Base-by-base conservation (phyloP, 2,888 invertebrate genomes). In the Chrysodeixis includens region DNA sequence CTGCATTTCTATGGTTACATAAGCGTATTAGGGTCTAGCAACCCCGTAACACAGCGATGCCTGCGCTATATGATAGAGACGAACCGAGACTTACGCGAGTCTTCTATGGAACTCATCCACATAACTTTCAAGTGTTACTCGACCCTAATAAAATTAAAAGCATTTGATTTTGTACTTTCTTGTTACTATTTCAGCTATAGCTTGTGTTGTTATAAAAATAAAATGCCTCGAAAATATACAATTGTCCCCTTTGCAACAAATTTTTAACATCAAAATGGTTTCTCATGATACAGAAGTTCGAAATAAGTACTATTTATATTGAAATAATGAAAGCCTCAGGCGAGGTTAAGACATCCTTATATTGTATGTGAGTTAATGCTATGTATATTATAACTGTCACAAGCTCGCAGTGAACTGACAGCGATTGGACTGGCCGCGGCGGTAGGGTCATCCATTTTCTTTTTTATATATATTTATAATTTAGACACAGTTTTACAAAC, bases 291-390 rank as follows among this genome's bases (percentile, higher is more conserved):
- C 84, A 93, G 92, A 91, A 91, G 87, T 90, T 79, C 90, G 89
- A 90, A 92, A 90, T 93, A 93, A 92, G 90, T 92, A 93, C 92
- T 92, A 93, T 93, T 86, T 89, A 91, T 90, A 93, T 90, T 92
- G 92, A 91, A 74, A 90, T 90, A 91, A 92, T 91, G 92, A 91
- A 86, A 90, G 87, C 92, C 92, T 89, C 89, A 83, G 82, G 68
- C 75, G 89, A 90, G 93, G 89, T 84, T 80, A 87, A 86, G 86
- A 87, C 86, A 88, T 81, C 59, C 88, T 86, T 82, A 86, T 88
- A 88, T 88, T 89, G 87, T 90, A 90, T 88, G 82, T 78, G 82
- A 90, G 86, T 86, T 89, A 87, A 90, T 87, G 87, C 90, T 92
- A 91, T 88, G 83, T 83, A 83, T 80, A 83, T 82, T 80, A 82